Base-by-base conservation (phyloP, 1,140 invertebrate species). In the Maniola jurtina region DNA sequence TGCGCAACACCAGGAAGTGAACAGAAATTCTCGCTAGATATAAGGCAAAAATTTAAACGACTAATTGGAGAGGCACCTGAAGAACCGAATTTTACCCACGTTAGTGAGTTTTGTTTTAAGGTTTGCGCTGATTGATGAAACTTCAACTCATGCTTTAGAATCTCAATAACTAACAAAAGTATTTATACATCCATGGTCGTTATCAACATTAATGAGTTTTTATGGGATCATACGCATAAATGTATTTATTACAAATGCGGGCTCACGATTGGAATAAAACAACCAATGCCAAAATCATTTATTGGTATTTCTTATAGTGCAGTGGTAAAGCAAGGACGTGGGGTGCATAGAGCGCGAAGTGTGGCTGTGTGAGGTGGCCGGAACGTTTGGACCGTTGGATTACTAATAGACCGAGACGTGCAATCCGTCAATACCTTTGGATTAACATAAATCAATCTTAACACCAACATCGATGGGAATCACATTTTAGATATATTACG, bases 281-380 rank as follows among this genome's bases (percentile, higher is more conserved):
- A 55, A 34, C 52, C 52, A 55, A 55, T 55, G 52, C 52, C 52
- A 55, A 55, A 55, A 34, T 25, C 52, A 55, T 55, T 34, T 55
- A 55, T 55, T 57, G 36, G 55, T 57, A 57, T 38, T 57, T 57
- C 36, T 64, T 57, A 34, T n/a, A 56, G 40, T 11, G 16, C n/a
- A 56, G 42, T 36, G 54, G 42, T 57, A 56, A 13, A 14, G 34
- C 56, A 71, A 64, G 69, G 69, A 61, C 69, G 36, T 15, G 54
- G 50, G 42, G 58, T 40, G 64, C 64, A 67, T 2, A 7, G 47
- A 67, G 56, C 69, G 57, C 61, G 64, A 67, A 66, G 64, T 61
- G 59, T 48, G 34, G 47, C 60, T 14, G 45, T 65, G 68, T 50
- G 61, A 66, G 60, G 60, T 66, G 63, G 63, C 59, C 63, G 68